Conservation (phyloP, 53 echinoderm and acorn worm species). For the Mesocentrotus franciscanus region DNA sequence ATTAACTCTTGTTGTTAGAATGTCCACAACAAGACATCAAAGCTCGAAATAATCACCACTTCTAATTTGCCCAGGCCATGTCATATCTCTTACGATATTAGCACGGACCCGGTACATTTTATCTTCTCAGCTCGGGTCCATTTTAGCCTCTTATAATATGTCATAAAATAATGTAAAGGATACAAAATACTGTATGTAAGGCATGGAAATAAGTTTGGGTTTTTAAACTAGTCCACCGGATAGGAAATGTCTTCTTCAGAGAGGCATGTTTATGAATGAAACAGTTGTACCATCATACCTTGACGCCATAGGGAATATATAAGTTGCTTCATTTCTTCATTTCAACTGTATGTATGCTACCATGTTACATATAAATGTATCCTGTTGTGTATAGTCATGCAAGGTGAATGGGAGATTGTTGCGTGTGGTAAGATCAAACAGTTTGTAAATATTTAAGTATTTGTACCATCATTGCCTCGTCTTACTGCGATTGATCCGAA, state of each 20-base stretch:
- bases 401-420: neutral
- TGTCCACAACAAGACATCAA: neutral
- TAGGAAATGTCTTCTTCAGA: neutral
- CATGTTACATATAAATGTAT: neutral
- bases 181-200: neutral
- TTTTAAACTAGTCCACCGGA: neutral
- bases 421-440: constrained; percentile 4
- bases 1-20: constrained; percentile 5
- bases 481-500: too few relatives aligned
- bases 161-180: neutral
- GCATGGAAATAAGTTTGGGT: neutral
- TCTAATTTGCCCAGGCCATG: neutral
- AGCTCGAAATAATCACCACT: neutral
- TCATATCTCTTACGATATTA: neutral
- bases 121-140: neutral
- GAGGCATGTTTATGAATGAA: constrained; percentile 29
- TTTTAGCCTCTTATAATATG: neutral
- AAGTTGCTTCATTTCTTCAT: neutral
- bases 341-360: neutral
- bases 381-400: neutral
- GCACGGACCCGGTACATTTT: neutral
- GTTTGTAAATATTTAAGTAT: neutral
- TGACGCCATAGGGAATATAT: neutral
- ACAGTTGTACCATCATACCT: neutral
- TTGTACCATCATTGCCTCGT: neutral